Percentiles rank a stretch among this genome's conserved stretches.
Conservation (phyloP, 2,888 invertebrate species). For the Petrolisthes manimaculis region DNA sequence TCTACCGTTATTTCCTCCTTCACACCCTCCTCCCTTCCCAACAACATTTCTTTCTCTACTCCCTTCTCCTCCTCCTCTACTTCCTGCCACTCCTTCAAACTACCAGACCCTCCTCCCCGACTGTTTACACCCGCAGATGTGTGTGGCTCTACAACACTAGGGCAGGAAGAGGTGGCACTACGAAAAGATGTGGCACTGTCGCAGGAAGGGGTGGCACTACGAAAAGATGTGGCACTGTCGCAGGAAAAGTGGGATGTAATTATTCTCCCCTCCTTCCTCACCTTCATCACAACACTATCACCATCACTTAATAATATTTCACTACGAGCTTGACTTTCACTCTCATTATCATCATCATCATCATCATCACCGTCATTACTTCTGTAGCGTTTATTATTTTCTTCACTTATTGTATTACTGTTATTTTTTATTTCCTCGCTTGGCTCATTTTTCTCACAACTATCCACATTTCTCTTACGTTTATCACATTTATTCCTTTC, state of each 20-base stretch:
- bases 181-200: not conserved
- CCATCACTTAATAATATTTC: not conserved
- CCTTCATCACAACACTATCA: not conserved
- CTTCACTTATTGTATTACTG: too few relatives aligned
- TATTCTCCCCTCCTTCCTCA: not conserved
- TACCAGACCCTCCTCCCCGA: not conserved
- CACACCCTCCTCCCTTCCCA: not conserved
- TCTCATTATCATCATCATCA: not conserved
- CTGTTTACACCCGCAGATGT: not conserved
- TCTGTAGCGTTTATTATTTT: not conserved
- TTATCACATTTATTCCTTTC: too few relatives aligned
- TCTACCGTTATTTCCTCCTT: not conserved
- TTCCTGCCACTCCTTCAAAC: not conserved
- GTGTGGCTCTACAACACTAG: not conserved
- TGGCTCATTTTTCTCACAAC: too few relatives aligned
- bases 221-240: not conserved
- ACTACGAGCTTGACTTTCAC: not conserved
- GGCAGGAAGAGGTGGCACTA: not conserved
- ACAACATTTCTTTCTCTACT: not conserved
- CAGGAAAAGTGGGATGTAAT: not conserved
- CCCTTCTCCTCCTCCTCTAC: not conserved
- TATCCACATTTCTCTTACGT: too few relatives aligned
- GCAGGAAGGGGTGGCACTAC: constrained; percentile 3
- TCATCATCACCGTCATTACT: not conserved
- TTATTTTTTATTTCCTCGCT: too few relatives aligned